A percentile compares a stretch with the other conserved stretches of the same genome.
phyloP scores from a whole-genome alignment of 2,888 invertebrate species.

The Cordylochernes scorpioides region DNA sequence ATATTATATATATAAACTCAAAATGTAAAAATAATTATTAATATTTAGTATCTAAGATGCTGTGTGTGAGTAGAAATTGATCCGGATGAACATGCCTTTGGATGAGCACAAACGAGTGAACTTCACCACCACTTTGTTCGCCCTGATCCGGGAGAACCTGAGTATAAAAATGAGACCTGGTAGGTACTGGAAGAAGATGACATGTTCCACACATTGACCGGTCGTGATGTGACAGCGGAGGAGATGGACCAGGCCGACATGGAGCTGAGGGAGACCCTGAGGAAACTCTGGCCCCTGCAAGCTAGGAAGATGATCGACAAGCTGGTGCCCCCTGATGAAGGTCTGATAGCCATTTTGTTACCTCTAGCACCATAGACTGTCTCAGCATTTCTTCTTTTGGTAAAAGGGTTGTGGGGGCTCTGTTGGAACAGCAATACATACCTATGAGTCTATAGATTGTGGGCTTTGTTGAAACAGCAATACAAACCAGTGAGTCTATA shows the following conservation, averaged over 20 bases:
- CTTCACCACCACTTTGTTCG: conserved; percentile 95
- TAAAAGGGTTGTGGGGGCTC: too few relatives aligned
- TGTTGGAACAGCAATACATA: background rate
- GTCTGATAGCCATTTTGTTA: conserved; percentile 19
- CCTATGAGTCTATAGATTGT: background rate
- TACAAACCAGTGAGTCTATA: too few relatives aligned
- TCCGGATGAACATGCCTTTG: conserved; percentile 99
- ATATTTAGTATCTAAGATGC: background rate
- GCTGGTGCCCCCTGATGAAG: conserved; percentile 66
- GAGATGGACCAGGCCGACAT: conserved; percentile 98
- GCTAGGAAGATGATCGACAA: conserved; percentile 88
- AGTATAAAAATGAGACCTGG: conserved; percentile 85
- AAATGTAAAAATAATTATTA: background rate
- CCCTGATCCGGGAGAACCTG: conserved; percentile 90
- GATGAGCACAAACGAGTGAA: conserved; percentile 86
- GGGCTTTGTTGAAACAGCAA: background rate
- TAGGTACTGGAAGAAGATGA: conserved; percentile 2
- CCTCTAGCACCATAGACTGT: background rate
- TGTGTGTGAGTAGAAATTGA: conserved; percentile 38
- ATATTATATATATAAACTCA: too few relatives aligned
- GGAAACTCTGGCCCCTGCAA: conserved; percentile 91
- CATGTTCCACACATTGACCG: background rate
- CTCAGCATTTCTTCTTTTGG: background rate
- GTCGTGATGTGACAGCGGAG: too few relatives aligned
- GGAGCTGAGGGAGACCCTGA: conserved; percentile 76